Evolutionary conservation across 1,140 invertebrate genomes (phyloP).

Genomic region (Batillaria attramentaria): DNA sequence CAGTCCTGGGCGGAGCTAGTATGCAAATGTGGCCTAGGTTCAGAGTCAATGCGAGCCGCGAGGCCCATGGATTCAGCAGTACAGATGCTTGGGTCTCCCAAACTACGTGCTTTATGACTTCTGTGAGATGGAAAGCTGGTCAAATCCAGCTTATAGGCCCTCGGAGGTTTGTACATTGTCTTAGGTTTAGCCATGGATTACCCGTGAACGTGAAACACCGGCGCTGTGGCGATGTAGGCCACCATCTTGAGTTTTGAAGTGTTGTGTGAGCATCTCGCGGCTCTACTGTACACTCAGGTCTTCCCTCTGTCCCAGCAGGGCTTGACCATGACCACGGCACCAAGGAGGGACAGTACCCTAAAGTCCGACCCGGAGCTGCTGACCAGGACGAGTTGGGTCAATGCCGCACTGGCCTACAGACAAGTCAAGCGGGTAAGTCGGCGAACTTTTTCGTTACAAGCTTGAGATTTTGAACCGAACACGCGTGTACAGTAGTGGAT

Average conservation of each 20-base stretch:
- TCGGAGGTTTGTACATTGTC: slow-evolving; percentile 42
- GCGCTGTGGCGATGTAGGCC: slow-evolving; percentile 27
- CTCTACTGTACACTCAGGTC: too few relatives aligned
- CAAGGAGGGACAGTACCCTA: slow-evolving; percentile 49
- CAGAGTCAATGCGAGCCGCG: slow-evolving; percentile 44
- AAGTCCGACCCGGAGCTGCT: slow-evolving; percentile 81
- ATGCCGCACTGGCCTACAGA: slow-evolving; percentile 88
- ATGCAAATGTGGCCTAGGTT: slow-evolving; percentile 59
- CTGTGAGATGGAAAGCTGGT: slow-evolving; percentile 57
- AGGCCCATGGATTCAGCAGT: slow-evolving; percentile 38
- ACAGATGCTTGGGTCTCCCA: slow-evolving; percentile 23
- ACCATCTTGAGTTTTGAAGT: slow-evolving; percentile 35
- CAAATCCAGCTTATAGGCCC: slow-evolving; percentile 52
- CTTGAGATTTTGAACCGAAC: slow-evolving; percentile 4
- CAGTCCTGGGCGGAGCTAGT: slow-evolving; percentile 56
- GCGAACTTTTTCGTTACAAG: neutral
- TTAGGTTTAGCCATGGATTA: too few relatives aligned
- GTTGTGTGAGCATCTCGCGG: slow-evolving; percentile 30
- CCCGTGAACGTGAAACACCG: slow-evolving; percentile 29
- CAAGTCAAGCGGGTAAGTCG: slow-evolving; percentile 91
- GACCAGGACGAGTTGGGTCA: slow-evolving; percentile 93
- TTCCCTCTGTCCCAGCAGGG: slow-evolving; percentile 36
- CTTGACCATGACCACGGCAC: slow-evolving; percentile 59
- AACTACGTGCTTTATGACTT: slow-evolving; percentile 51
- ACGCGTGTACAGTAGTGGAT: neutral